These are phyloP conservation scores for Lutjanus campechanus DNA, from an alignment of 2,797 vertebrate species.

Conservation along the genomic window DNA sequence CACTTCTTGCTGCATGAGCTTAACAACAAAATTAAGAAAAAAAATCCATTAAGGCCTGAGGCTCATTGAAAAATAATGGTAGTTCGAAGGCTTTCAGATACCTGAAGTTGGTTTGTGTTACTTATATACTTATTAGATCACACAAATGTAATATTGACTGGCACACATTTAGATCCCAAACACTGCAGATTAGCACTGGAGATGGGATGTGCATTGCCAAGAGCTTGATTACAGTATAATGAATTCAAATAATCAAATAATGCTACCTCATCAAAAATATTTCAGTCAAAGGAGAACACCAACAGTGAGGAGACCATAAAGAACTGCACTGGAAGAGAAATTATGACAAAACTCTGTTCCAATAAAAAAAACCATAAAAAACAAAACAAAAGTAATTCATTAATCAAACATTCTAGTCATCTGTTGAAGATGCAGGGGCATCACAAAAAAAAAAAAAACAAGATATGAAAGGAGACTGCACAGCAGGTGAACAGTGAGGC, in stretches of 20 bases:
- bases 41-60: neutral
- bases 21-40: neutral
- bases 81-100: neutral
- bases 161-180: neutral
- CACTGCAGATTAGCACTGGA: neutral
- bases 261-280: neutral
- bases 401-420: neutral
- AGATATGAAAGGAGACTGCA: neutral
- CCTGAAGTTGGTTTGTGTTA: neutral
- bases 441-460: neutral
- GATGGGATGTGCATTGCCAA: neutral
- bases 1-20: neutral
- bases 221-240: neutral
- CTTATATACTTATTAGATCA: neutral
- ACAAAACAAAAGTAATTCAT: neutral
- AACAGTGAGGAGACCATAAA: neutral
- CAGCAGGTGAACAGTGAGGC: neutral
- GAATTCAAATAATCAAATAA: neutral
- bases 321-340: neutral
- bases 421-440: too few species aligned
- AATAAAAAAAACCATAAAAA: neutral
- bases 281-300: neutral
- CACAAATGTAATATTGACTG: neutral
- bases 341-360: neutral
- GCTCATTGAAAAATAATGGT: neutral